Evolutionary conservation across 2,888 invertebrate species (phyloP).

Genomic region (Lepidochrysops patricia): DNA sequence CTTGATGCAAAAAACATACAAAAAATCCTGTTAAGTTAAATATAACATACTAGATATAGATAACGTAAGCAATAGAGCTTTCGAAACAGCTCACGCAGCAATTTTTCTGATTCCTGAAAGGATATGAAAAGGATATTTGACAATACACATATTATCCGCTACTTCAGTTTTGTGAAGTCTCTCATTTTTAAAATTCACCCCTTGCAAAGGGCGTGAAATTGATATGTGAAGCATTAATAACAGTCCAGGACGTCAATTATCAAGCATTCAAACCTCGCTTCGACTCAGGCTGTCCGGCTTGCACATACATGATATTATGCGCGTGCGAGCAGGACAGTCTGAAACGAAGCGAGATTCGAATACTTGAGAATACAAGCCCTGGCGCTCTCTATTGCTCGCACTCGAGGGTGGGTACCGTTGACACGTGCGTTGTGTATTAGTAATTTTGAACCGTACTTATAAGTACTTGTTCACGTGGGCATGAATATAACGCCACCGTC

Average conservation of each 20-base stretch:
- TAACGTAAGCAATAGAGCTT: too few species aligned
- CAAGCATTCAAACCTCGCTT: too few species aligned
- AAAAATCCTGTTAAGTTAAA: too few species aligned
- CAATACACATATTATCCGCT: neutral
- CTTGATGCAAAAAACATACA: too few species aligned
- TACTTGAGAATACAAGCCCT: too few species aligned
- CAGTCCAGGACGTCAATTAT: too few species aligned
- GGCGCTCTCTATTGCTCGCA: neutral
- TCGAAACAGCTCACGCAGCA: neutral
- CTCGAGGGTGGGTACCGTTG: neutral
- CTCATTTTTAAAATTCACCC: conserved; percentile 22
- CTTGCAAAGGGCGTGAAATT: conserved; percentile 11
- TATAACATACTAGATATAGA: too few species aligned
- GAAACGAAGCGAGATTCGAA: too few species aligned
- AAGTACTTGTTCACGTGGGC: neutral
- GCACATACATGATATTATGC: too few species aligned
- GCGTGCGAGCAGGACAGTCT: too few species aligned
- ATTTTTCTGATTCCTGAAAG: too few species aligned
- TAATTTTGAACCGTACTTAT: conserved; percentile 1
- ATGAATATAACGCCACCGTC: neutral
- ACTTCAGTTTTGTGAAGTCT: conserved; percentile 17
- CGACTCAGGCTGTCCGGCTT: too few species aligned
- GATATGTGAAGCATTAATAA: conserved; percentile 10
- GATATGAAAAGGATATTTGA: neutral
- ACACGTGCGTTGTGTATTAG: neutral